A percentile compares a stretch with the other conserved stretches of the same genome.
Evolutionary conservation across 2,888 invertebrate species (phyloP).

Genomic region (Callimorpha dominula): DNA sequence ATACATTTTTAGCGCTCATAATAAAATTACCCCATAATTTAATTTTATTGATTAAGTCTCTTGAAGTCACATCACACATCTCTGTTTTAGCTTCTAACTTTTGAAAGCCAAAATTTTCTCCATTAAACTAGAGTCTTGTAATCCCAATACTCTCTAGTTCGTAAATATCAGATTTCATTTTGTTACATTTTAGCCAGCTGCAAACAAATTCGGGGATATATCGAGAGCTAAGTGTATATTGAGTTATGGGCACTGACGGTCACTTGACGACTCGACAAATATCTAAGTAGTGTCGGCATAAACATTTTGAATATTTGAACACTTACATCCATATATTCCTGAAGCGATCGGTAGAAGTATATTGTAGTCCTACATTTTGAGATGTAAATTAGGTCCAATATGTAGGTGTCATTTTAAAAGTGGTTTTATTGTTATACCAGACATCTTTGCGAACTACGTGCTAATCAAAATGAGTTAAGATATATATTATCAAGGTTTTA

Average conservation of each 20-base stretch:
- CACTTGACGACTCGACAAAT: conserved; percentile 23
- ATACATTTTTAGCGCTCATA: too few relatives aligned
- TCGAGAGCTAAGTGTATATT: conserved; percentile 22
- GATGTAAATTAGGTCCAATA: too few relatives aligned
- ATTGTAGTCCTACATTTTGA: too few relatives aligned
- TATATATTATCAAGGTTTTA: too few relatives aligned
- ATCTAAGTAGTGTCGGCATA: conserved; percentile 31
- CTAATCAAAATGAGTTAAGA: too few relatives aligned
- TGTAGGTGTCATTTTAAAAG: too few relatives aligned
- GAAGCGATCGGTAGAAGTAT: too few relatives aligned
- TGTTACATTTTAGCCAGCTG: background rate
- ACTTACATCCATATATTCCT: too few relatives aligned
- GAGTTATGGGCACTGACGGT: conserved; percentile 42
- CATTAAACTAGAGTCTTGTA: background rate
- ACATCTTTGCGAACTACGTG: too few relatives aligned
- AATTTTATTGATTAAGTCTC: background rate
- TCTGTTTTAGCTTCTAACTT: background rate
- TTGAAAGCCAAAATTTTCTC: background rate
- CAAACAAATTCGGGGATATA: conserved; percentile 4
- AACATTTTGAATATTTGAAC: background rate
- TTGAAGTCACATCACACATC: background rate
- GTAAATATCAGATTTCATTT: background rate
- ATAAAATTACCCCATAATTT: too few relatives aligned
- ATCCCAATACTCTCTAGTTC: background rate
- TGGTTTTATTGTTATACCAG: too few relatives aligned